These are phyloP conservation scores for Diarsia dahlii DNA, from an alignment of 2,888 invertebrate genomes.

Conservation along the genomic window DNA sequence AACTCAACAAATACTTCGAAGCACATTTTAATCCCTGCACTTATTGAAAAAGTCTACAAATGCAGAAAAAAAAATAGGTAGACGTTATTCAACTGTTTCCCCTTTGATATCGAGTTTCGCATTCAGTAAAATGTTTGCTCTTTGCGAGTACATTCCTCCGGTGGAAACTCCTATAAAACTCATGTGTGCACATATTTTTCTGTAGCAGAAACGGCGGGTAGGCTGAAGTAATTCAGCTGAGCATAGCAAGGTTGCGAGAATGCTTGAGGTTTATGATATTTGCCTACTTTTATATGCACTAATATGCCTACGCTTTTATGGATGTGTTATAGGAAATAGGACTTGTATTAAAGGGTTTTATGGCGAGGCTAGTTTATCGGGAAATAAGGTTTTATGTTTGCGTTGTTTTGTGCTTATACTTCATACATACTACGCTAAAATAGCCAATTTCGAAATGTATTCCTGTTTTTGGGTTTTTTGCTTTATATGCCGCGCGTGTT, in stretches of 20 bases:
- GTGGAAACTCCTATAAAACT: slow-evolving; percentile 52
- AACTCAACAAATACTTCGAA: neutral
- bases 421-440: neutral
- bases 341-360: slow-evolving; percentile 29
- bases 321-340: neutral
- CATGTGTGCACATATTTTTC: slow-evolving; percentile 59
- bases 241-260: slow-evolving; percentile 42
- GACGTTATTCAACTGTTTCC: slow-evolving; percentile 33
- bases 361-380: slow-evolving; percentile 4
- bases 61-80: slow-evolving; percentile 10
- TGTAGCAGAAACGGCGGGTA: slow-evolving; percentile 46
- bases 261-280: slow-evolving; percentile 43
- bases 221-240: slow-evolving; percentile 57
- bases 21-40: neutral
- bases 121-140: slow-evolving; percentile 60
- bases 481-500: neutral
- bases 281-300: slow-evolving; percentile 15
- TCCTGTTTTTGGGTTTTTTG: neutral
- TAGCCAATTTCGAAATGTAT: neutral
- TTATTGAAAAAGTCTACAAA: slow-evolving; percentile 18
- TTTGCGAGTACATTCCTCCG: slow-evolving; percentile 53
- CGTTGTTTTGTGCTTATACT: neutral
- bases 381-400: neutral
- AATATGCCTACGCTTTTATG: slow-evolving; percentile 22
- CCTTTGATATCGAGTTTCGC: slow-evolving; percentile 61